Evolutionary conservation across 2,888 invertebrate species (phyloP).

Genomic region (Drosophila histrio): DNA sequence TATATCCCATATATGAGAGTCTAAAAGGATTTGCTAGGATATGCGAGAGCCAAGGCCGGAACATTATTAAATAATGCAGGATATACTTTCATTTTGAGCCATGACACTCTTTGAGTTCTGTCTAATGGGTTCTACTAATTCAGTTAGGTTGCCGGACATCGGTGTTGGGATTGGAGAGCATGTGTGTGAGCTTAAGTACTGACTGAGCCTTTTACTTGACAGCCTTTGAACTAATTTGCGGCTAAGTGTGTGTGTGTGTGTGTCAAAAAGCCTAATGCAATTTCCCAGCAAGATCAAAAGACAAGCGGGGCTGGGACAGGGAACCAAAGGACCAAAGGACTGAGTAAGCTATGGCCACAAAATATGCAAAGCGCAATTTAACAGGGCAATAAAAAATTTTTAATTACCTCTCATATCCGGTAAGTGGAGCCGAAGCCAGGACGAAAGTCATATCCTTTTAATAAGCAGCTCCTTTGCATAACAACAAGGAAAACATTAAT

Average conservation of each 20-base stretch:
- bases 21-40: conserved; percentile 69
- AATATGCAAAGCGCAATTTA: conserved; percentile 75
- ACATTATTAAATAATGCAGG: conserved; percentile 67
- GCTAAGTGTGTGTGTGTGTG: conserved; percentile 15
- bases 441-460: conserved; percentile 68
- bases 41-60: not conserved
- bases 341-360: conserved; percentile 43
- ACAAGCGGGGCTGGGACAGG: not conserved
- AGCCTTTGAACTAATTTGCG: conserved; percentile 72
- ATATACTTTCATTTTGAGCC: conserved; percentile 40
- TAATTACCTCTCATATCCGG: conserved; percentile 74
- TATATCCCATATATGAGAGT: conserved; percentile 58
- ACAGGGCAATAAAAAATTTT: conserved; percentile 67
- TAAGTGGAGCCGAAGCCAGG: conserved; percentile 40
- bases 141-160: conserved; percentile 48
- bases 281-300: conserved; percentile 47
- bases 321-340: conserved; percentile 4
- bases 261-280: conserved; percentile 54
- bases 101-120: conserved; percentile 17
- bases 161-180: conserved; percentile 3
- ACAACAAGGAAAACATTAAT: conserved; percentile 75
- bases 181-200: not conserved
- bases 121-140: conserved; percentile 69
- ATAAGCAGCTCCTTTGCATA: conserved; percentile 72
- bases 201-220: conserved; percentile 26